phyloP scores from a whole-genome alignment of 2,888 invertebrate genomes.

The Coecobrya sp. region DNA sequence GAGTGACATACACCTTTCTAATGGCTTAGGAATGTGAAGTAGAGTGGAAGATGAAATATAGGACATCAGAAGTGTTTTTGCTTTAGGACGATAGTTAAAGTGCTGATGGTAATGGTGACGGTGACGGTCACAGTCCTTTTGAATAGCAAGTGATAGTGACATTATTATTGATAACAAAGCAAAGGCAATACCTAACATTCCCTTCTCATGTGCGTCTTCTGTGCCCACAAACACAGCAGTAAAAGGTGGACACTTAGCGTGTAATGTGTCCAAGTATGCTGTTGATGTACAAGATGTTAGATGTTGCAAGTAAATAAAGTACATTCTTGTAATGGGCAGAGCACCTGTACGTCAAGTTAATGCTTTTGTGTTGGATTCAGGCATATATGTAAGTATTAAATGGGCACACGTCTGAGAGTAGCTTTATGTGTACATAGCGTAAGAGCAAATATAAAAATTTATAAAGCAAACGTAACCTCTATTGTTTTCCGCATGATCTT shows the following conservation, averaged over 20 bases:
- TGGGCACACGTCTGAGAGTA: slow-evolving; percentile 47
- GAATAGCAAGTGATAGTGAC: slow-evolving; percentile 31
- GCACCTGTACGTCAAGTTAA: slow-evolving; percentile 52
- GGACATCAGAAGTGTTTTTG: slow-evolving; percentile 23
- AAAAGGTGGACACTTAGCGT: not conserved
- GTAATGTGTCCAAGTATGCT: not conserved
- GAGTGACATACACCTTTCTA: not conserved
- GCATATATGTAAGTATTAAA: slow-evolving; percentile 37
- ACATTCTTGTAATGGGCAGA: slow-evolving; percentile 45
- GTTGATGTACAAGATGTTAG: not conserved
- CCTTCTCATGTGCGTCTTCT: slow-evolving; percentile 4
- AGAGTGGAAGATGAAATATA: slow-evolving; percentile 21
- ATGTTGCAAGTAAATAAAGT: slow-evolving; percentile 1
- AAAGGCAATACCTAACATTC: slow-evolving; percentile 15
- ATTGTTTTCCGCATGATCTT: slow-evolving; percentile 38
- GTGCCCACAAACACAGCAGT: slow-evolving; percentile 11
- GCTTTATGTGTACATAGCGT: not conserved
- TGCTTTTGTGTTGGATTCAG: slow-evolving; percentile 22
- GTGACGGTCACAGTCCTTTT: slow-evolving; percentile 40
- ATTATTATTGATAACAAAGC: slow-evolving; percentile 50
- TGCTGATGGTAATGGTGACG: not conserved
- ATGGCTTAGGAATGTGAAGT: not conserved
- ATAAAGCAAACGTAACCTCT: slow-evolving; percentile 52
- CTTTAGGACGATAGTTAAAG: slow-evolving; percentile 10
- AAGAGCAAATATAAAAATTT: not conserved